Percentiles rank a stretch among this genome's conserved stretches.
Evolutionary conservation across 2,888 invertebrate species (phyloP).

Genomic region (Cheilosia grossa): DNA sequence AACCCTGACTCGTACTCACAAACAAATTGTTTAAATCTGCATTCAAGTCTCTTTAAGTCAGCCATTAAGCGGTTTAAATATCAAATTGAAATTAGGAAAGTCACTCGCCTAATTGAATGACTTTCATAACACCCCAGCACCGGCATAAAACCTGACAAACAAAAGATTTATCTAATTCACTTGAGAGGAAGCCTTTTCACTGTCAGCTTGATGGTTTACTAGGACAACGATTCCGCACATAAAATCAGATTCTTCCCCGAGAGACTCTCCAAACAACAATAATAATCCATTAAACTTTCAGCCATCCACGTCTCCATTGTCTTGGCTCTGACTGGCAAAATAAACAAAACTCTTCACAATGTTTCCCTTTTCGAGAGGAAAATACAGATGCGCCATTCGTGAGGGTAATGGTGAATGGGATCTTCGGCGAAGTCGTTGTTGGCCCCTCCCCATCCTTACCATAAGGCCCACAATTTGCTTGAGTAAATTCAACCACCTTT

Average conservation of each 20-base stretch:
- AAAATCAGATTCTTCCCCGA: conserved; percentile 45
- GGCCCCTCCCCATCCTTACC: conserved; percentile 1
- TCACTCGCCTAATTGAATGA: conserved; percentile 17
- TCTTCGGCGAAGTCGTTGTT: conserved; percentile 42
- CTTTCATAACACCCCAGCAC: neutral
- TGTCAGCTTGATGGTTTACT: conserved; percentile 4
- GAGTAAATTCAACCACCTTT: conserved; percentile 23
- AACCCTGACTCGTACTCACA: too few relatives aligned
- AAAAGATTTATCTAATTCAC: conserved; percentile 34
- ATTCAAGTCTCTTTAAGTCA: neutral
- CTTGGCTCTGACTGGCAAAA: conserved; percentile 30
- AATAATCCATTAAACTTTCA: conserved; percentile 68
- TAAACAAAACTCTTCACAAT: conserved; percentile 57
- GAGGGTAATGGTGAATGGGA: conserved; percentile 20
- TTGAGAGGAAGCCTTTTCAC: conserved; percentile 36
- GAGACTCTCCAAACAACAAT: conserved; percentile 63
- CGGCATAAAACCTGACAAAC: neutral
- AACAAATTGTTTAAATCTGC: neutral
- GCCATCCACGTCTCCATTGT: conserved; percentile 31
- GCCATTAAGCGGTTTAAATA: too few relatives aligned
- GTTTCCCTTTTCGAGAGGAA: conserved; percentile 46
- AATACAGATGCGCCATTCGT: conserved; percentile 9
- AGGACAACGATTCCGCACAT: conserved; percentile 27
- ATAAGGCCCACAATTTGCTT: conserved; percentile 20
- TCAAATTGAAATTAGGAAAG: neutral